Evolutionary conservation across 1,140 invertebrate genomes (phyloP).

Genomic region (Temnothorax nylanderi): DNA sequence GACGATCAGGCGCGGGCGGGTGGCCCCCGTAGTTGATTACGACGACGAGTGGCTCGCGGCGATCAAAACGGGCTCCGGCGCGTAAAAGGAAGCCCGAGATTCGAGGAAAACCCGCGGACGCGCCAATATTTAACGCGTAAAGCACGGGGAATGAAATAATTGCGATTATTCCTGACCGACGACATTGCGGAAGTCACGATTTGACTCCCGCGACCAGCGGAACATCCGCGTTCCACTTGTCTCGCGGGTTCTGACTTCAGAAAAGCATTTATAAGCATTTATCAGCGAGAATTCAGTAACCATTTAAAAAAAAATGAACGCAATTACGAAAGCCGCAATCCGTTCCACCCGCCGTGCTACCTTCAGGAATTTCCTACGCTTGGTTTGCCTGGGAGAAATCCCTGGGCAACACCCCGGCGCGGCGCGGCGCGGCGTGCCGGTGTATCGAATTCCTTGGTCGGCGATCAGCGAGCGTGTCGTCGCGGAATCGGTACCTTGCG

Average conservation of each 20-base stretch:
- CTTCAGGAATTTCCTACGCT: slow-evolving; percentile 33
- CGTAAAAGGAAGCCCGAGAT: slow-evolving; percentile 12
- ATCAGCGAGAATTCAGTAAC: too few relatives aligned
- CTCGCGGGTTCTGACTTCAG: too few relatives aligned
- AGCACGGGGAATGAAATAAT: slow-evolving; percentile 19
- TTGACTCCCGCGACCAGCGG: neutral
- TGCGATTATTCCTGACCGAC: neutral
- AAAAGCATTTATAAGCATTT: neutral
- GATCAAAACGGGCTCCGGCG: neutral
- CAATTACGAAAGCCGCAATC: slow-evolving; percentile 25
- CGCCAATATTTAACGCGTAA: neutral
- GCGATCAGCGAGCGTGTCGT: slow-evolving; percentile 60
- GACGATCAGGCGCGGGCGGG: slow-evolving; percentile 20
- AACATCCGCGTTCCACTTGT: neutral
- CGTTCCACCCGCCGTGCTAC: neutral
- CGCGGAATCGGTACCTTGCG: slow-evolving; percentile 26
- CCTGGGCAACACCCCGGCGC: neutral
- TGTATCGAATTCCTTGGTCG: slow-evolving; percentile 61
- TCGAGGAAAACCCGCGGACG: neutral
- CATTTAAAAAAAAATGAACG: too few relatives aligned
- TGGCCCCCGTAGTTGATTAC: slow-evolving; percentile 22
- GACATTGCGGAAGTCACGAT: neutral
- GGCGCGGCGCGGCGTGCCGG: neutral
- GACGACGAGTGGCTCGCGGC: neutral
- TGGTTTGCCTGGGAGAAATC: slow-evolving; percentile 5